Conservation (phyloP, 2,797 vertebrate genomes). For the Galaxias olidus region DNA sequence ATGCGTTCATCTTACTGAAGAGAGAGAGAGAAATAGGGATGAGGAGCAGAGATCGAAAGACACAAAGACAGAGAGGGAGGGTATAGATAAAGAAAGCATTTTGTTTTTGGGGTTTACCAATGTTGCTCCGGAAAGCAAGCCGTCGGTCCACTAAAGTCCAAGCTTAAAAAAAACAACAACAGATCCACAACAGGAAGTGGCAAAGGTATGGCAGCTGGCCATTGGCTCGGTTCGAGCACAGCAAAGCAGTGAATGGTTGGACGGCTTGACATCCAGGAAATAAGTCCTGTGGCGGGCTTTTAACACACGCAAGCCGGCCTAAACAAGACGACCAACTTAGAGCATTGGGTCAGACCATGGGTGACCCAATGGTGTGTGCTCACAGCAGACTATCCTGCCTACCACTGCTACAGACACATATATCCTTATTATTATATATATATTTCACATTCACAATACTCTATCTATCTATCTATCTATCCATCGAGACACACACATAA, state of each 20-base stretch:
- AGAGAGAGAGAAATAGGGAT: too few relatives aligned
- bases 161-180: background rate
- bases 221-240: conserved; percentile 21
- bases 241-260: conserved; percentile 37
- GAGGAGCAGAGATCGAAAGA: too few relatives aligned
- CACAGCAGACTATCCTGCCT: too few relatives aligned
- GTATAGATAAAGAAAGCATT: background rate
- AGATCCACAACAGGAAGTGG: conserved; percentile 29
- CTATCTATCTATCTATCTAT: too few relatives aligned
- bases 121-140: conserved; percentile 34
- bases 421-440: too few relatives aligned
- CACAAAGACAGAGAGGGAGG: too few relatives aligned
- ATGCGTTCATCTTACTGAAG: too few relatives aligned
- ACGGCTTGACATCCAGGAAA: conserved; percentile 24
- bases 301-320: background rate
- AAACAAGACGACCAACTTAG: background rate
- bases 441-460: too few relatives aligned
- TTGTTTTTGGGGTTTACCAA: conserved; percentile 26
- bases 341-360: too few relatives aligned
- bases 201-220: conserved; percentile 26
- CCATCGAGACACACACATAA: too few relatives aligned
- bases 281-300: conserved; percentile 26
- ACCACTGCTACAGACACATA: too few relatives aligned
- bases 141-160: background rate
- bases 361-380: too few relatives aligned